Conservation (phyloP, 1,140 invertebrate species). For the Pachyrhynchus sulphureomaculatus region DNA sequence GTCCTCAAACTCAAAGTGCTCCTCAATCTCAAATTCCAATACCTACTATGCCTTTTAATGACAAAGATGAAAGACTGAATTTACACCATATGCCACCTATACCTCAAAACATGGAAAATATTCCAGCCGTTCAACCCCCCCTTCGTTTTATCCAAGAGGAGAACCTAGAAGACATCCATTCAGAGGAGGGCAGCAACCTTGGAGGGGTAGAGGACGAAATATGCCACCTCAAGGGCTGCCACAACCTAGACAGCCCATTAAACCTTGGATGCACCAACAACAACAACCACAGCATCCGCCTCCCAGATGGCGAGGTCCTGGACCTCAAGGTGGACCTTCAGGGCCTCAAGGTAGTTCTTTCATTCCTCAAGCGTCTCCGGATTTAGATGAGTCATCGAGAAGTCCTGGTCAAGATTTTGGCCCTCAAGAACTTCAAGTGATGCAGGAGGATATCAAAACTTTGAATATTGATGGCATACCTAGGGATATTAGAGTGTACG, state of each 20-base stretch:
- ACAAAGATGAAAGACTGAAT: constrained; percentile 38
- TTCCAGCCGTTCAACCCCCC: not conserved
- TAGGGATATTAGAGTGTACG: constrained; percentile 84
- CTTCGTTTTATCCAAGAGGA: constrained; percentile 13
- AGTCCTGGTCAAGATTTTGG: constrained; percentile 13
- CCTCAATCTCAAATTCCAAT: not conserved
- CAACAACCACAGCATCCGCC: not conserved
- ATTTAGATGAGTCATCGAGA: constrained; percentile 14
- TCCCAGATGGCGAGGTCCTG: not conserved
- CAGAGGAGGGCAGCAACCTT: constrained; percentile 4
- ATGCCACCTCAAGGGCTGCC: constrained; percentile 4
- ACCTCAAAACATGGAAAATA: not conserved
- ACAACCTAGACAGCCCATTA: constrained; percentile 36
- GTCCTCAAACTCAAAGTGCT: too few species aligned
- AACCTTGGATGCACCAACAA: constrained; percentile 35
- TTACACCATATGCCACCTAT: not conserved
- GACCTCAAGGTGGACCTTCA: not conserved
- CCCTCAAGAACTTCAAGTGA: constrained; percentile 55
- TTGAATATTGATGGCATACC: constrained; percentile 82
- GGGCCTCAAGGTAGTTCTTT: constrained; percentile 5
- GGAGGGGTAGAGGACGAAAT: constrained; percentile 6
- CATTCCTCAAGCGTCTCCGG: not conserved
- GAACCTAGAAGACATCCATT: constrained; percentile 1
- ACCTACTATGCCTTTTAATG: constrained; percentile 30
- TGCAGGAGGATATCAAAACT: constrained; percentile 69